Evolutionary conservation across 2,113 vertebrate species (phyloP), one percentile per base, ranked within the genome.

Genomic region (Budorcas taxicolor): DNA sequence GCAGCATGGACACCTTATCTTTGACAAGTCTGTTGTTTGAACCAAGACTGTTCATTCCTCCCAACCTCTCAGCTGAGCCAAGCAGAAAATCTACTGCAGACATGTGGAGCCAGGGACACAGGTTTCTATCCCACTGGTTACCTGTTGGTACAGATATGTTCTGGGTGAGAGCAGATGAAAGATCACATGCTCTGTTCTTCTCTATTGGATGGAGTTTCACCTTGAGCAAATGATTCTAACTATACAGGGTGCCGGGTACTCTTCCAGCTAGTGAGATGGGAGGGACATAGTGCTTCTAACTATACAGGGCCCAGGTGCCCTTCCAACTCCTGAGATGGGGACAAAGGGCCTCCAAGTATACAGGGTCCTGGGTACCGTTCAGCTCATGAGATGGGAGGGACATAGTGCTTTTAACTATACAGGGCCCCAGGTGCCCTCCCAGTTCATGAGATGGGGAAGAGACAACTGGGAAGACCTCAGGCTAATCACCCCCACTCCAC

Each of bases 201-300:
- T 36, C 43, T 53, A 40, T 23, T 19, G 85, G 19, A 21, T 80
- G 43, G 76, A 80, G 43, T 15, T 31, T 36, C 43, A 76, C 23
- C 71, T 76, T 76, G 40, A 27, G 23, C 71, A 76, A 27, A 43
- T 76, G 67, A 40, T 13, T 74, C n/a, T 6, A 57, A 80, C 85
- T 8, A 17, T 13, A 17, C 14, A 53, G 47, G n/a, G 45, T 19
- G 6, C 45, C 2, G 0, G 5, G 36, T 40, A 10, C 67, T 21
- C 19, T 40, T 71, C n/a, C 19, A 71, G 58, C 23, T 80, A 6
- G 3, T 33, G 23, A 64, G 71, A 16, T 27, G n/a, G n/a, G 25
- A 64, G 71, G 62, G 36, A 57, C 85, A n/a, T 45, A n/a, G 33
- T 64, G 62, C 62, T 64, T 64, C 62, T 11, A n/a, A 60, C 84